phyloP scores from a whole-genome alignment of 1,140 invertebrate species.

The Phortica variegata region DNA sequence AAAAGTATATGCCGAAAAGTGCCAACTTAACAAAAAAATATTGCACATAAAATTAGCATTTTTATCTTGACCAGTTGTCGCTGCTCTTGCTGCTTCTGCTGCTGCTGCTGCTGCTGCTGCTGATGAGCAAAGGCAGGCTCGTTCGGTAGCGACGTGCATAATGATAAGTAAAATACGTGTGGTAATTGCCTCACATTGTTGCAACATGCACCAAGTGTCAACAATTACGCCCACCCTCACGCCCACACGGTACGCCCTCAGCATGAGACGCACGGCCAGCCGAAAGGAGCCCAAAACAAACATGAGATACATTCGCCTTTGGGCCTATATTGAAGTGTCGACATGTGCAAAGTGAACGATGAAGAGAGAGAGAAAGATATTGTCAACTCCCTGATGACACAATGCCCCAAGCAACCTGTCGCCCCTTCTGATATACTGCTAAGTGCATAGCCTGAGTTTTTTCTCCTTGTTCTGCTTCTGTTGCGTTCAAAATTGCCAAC shows the following conservation, averaged over 20 bases:
- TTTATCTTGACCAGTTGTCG: slow-evolving; percentile 22
- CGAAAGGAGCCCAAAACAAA: too few relatives aligned
- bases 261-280: too few relatives aligned
- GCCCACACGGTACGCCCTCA: too few relatives aligned
- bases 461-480: neutral
- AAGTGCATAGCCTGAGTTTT: neutral
- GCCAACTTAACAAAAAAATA: neutral
- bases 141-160: neutral
- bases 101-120: too few relatives aligned
- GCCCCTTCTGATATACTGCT: neutral
- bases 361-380: neutral
- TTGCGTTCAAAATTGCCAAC: slow-evolving; percentile 29
- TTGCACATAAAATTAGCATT: slow-evolving; percentile 45
- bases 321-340: neutral
- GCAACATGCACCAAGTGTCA: slow-evolving; percentile 7
- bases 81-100: too few relatives aligned
- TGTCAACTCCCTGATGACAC: neutral
- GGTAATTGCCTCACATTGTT: slow-evolving; percentile 17
- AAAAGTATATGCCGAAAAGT: too few relatives aligned
- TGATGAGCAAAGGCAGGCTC: slow-evolving; percentile 14
- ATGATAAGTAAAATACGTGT: neutral
- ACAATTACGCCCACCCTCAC: slow-evolving; percentile 10
- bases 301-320: too few relatives aligned
- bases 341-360: neutral
- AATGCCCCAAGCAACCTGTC: neutral